These are phyloP conservation scores for Cyclophora albipunctata DNA, from an alignment of 2,888 invertebrate species.

Conservation along the genomic window DNA sequence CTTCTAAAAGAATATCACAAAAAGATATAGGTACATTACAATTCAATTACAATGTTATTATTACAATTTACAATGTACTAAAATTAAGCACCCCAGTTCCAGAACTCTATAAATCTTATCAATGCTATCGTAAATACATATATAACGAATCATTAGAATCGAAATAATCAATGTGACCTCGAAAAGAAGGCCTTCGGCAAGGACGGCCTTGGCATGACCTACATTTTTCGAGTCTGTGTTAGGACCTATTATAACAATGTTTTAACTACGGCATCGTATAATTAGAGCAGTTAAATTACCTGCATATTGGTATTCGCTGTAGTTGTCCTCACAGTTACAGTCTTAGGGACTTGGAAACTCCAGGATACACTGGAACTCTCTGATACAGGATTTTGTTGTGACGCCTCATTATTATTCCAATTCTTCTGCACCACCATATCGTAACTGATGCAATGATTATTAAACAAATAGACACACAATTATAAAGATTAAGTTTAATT, in stretches of 20 bases:
- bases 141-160: no score
- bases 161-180: conserved; percentile 3
- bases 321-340: conserved; percentile 39
- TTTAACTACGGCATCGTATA: no score
- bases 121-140: no score
- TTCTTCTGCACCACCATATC: conserved; percentile 70
- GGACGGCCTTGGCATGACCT: conserved; percentile 17
- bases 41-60: no score
- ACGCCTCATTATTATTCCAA: conserved; percentile 50
- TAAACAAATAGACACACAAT: conserved; percentile 16
- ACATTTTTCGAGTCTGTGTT: conserved; percentile 3
- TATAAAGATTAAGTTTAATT: conserved; percentile 17
- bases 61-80: no score
- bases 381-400: conserved; percentile 40
- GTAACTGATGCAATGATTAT: conserved; percentile 21
- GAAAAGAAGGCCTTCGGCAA: conserved; percentile 12
- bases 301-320: conserved; percentile 46
- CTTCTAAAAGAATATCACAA: conserved; percentile 43
- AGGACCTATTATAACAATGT: no score
- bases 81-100: no score
- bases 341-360: conserved; percentile 57
- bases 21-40: neutral
- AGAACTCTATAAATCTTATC: no score
- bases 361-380: conserved; percentile 47
- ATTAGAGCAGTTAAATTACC: conserved; percentile 13